A percentile compares a stretch with the other conserved stretches of the same genome.
Conservation (phyloP, 2,888 invertebrate genomes). For the Alitta virens region DNA sequence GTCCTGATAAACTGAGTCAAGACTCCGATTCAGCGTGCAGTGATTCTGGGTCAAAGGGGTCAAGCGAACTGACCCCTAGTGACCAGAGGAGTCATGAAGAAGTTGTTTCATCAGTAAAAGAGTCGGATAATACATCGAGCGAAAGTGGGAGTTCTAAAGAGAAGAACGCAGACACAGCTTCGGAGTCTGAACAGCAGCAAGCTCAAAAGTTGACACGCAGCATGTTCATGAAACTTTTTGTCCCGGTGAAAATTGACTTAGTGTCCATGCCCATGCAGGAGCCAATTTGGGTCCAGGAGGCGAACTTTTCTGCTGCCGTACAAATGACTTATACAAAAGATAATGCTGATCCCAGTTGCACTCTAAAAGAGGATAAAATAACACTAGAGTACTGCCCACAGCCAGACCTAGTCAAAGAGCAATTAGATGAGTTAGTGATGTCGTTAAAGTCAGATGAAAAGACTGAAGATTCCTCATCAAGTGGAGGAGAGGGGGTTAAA, state of each 20-base stretch:
- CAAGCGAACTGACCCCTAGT: slow-evolving; percentile 48
- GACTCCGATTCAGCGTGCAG: slow-evolving; percentile 2
- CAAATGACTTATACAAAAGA: no score
- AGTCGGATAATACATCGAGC: slow-evolving; percentile 32
- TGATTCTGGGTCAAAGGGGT: background rate
- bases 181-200: background rate
- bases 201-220: background rate
- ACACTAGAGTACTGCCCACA: background rate
- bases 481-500: no score
- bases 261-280: background rate
- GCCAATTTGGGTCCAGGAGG: no score
- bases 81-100: slow-evolving; percentile 44
- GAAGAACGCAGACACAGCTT: no score
- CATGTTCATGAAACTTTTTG: background rate
- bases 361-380: background rate
- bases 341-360: no score
- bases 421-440: background rate
- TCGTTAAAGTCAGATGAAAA: no score
- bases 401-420: background rate
- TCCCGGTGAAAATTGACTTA: background rate
- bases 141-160: background rate
- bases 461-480: no score
- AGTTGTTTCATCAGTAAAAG: slow-evolving; percentile 54
- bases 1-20: background rate
- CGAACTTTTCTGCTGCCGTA: no score